A percentile compares a stretch with the other conserved stretches of the same genome.
phyloP scores from a whole-genome alignment of 2,113 vertebrate species.

The Centropus bengalensis region DNA sequence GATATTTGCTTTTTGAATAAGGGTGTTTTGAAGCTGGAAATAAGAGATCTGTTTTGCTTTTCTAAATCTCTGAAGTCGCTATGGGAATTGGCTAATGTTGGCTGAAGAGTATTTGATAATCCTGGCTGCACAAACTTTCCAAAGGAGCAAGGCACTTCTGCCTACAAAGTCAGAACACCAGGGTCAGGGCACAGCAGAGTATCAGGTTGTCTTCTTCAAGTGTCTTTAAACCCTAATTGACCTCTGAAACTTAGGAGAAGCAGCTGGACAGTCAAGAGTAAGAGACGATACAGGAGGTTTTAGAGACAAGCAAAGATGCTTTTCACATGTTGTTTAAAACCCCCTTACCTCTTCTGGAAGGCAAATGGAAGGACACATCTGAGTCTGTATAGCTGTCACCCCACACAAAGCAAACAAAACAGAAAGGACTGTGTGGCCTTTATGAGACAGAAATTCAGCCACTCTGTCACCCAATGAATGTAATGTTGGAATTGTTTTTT shows the following conservation, averaged over 20 bases:
- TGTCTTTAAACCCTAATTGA: background rate
- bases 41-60: background rate
- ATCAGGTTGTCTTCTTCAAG: background rate
- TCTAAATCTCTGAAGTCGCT: background rate
- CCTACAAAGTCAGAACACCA: background rate
- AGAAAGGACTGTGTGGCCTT: background rate
- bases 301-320: constrained; percentile 14
- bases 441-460: background rate
- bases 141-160: background rate
- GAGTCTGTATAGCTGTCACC: background rate
- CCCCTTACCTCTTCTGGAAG: background rate
- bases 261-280: background rate
- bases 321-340: constrained; percentile 34
- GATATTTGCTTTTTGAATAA: background rate
- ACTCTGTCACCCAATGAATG: background rate
- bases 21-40: constrained; percentile 16
- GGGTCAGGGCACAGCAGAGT: background rate
- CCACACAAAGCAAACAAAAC: background rate
- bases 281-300: background rate
- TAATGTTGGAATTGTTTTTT: background rate
- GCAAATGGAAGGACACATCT: background rate
- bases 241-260: constrained; percentile 35
- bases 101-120: background rate
- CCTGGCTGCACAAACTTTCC: background rate
- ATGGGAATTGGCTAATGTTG: constrained; percentile 26